phyloP scores from a whole-genome alignment of 2,113 vertebrate species.

The Crypturellus undulatus region DNA sequence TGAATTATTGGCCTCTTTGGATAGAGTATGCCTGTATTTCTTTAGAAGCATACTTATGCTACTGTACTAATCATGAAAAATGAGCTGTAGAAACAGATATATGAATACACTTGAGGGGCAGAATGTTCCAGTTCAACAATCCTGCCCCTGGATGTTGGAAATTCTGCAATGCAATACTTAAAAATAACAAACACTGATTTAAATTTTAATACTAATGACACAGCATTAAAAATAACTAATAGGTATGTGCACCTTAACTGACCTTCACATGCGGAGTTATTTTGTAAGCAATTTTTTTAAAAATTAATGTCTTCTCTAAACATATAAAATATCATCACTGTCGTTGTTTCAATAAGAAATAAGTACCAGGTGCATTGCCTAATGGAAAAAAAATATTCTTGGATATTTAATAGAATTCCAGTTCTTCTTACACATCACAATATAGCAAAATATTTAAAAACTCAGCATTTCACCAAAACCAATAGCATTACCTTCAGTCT shows the following conservation, averaged over 20 bases:
- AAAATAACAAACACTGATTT: neutral
- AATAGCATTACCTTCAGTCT: neutral
- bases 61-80: neutral
- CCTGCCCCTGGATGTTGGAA: neutral
- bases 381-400: neutral
- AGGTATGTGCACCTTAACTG: neutral
- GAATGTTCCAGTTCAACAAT: neutral
- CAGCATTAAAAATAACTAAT: neutral
- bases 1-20: neutral
- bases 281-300: neutral
- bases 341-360: neutral
- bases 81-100: neutral
- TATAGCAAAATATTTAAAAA: neutral
- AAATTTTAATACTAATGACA: neutral
- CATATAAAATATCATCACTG: neutral
- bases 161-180: neutral
- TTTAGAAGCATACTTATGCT: neutral
- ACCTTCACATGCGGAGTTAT: neutral
- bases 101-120: neutral
- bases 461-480: neutral
- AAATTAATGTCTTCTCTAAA: neutral
- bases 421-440: neutral
- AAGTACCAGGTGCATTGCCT: neutral
- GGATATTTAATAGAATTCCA: neutral
- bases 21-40: neutral